phyloP scores from a whole-genome alignment of 2,797 vertebrate species.

The Meda fulgida region DNA sequence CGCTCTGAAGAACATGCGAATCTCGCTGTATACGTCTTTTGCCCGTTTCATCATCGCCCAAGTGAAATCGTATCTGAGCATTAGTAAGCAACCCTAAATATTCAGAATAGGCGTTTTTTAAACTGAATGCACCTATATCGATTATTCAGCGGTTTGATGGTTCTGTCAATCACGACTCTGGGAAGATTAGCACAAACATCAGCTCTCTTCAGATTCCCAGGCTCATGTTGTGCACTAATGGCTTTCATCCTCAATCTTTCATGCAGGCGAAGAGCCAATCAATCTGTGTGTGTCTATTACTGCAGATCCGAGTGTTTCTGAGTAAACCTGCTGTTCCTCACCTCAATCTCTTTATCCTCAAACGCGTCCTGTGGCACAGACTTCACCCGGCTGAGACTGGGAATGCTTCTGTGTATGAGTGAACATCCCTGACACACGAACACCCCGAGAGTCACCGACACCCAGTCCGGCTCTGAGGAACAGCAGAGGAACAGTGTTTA shows the following conservation, averaged over 20 bases:
- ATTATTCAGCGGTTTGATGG: background rate
- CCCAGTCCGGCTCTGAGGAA: constrained; percentile 92
- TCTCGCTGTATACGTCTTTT: background rate
- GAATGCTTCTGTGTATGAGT: constrained; percentile 90
- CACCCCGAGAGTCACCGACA: constrained; percentile 90
- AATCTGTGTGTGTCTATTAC: background rate
- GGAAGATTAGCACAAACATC: constrained; percentile 27
- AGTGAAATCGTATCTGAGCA: background rate
- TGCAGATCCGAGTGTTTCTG: constrained; percentile 22
- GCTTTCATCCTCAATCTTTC: constrained; percentile 2
- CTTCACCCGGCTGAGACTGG: constrained; percentile 92
- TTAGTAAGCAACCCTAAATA: background rate
- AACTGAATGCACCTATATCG: background rate
- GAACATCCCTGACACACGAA: constrained; percentile 95
- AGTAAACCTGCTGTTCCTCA: constrained; percentile 61
- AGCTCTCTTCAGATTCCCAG: constrained; percentile 1
- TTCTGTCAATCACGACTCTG: background rate
- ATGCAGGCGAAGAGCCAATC: constrained; percentile 20
- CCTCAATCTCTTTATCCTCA: constrained; percentile 91
- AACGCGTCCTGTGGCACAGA: constrained; percentile 88
- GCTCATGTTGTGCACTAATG: constrained; percentile 10
- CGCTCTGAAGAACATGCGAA: background rate
- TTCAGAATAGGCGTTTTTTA: background rate
- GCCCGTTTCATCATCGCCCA: background rate
- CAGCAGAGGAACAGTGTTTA: constrained; percentile 15